Conservation (phyloP, 1,140 invertebrate species). For the Eupristina koningsbergeri region DNA sequence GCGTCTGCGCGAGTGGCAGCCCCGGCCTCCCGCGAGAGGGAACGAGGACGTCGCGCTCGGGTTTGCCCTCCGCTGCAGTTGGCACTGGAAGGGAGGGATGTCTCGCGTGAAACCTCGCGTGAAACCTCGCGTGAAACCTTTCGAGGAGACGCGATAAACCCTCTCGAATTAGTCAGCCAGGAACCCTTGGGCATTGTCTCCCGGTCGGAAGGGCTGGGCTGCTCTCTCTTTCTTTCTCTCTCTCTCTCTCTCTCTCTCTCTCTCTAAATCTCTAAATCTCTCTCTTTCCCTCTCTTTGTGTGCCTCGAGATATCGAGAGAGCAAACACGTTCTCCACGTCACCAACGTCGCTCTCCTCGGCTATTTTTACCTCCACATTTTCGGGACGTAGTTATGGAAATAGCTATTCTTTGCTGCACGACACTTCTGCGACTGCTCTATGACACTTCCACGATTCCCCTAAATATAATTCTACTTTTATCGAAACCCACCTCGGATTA, state of each 20-base stretch:
- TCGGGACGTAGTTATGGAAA: background rate
- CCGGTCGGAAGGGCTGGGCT: background rate
- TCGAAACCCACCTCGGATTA: background rate
- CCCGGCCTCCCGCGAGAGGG: background rate
- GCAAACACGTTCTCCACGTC: too few species aligned
- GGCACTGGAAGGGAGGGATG: background rate
- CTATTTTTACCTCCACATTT: background rate
- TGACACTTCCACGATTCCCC: background rate
- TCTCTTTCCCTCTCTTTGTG: too few species aligned
- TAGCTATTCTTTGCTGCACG: background rate
- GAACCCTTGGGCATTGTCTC: conserved; percentile 16
- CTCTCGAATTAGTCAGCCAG: conserved; percentile 19
- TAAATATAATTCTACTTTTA: conserved; percentile 14
- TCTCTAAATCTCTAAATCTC: too few species aligned
- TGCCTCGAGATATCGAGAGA: too few species aligned
- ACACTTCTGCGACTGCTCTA: background rate
- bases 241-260: too few species aligned
- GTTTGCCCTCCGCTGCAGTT: background rate
- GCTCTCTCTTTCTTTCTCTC: too few species aligned
- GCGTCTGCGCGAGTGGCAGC: conserved; percentile 4
- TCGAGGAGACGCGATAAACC: conserved; percentile 10
- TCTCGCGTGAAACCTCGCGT: background rate
- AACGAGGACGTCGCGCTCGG: background rate
- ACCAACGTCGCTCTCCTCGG: too few species aligned
- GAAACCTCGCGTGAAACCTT: background rate